phyloP scores from a whole-genome alignment of 2,797 vertebrate species.

The Myripristis murdjan region DNA sequence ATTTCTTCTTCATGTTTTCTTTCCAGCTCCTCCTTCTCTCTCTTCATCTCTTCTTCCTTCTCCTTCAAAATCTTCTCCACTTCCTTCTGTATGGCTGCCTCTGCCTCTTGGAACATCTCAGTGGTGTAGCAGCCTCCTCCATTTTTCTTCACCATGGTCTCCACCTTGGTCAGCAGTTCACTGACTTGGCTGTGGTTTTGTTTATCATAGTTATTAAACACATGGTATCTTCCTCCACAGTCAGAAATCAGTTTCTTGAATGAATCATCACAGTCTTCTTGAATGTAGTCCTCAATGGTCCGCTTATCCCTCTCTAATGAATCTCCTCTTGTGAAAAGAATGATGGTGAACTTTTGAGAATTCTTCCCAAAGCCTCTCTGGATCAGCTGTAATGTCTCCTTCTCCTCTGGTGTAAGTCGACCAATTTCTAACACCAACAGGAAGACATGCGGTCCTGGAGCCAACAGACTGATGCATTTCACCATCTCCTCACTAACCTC shows the following conservation, averaged over 20 bases:
- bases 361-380: slow-evolving; percentile 27
- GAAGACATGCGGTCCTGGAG: slow-evolving; percentile 60
- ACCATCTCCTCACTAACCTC: slow-evolving; percentile 19
- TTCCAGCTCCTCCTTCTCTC: background rate
- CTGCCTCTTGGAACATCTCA: too few relatives aligned
- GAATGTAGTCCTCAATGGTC: slow-evolving; percentile 31
- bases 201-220: background rate
- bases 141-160: background rate
- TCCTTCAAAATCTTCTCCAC: too few relatives aligned
- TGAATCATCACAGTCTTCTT: accelerated
- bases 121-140: slow-evolving; percentile 41
- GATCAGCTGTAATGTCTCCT: slow-evolving; percentile 26
- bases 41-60: slow-evolving; percentile 49
- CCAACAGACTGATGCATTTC: slow-evolving; percentile 32
- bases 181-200: background rate
- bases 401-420: slow-evolving; percentile 33
- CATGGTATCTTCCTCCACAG: slow-evolving; percentile 47
- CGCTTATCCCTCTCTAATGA: accelerated
- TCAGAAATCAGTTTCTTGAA: slow-evolving; percentile 19
- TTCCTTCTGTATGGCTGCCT: too few relatives aligned
- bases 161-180: slow-evolving; percentile 25
- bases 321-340: slow-evolving; percentile 51
- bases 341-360: slow-evolving; percentile 32
- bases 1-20: background rate
- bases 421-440: slow-evolving; percentile 50